These are phyloP conservation scores for Charaxes varanes DNA, from an alignment of 1,140 invertebrate genomes.

Conservation along the genomic window DNA sequence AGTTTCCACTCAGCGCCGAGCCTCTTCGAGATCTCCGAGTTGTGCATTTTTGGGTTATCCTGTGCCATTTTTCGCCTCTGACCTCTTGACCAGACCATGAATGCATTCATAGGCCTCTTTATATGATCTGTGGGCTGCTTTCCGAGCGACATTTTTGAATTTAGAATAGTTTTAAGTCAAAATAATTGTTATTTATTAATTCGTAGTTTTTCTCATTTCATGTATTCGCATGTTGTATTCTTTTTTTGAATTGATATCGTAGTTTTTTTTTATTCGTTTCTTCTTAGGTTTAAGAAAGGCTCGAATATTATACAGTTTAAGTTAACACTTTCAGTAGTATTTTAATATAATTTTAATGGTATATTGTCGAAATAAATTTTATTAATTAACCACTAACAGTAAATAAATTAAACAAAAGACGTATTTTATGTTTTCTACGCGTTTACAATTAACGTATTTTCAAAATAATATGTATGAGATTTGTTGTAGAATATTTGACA, in stretches of 20 bases:
- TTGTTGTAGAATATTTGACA: neutral
- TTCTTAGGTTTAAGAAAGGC: too few species aligned
- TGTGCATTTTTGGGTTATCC: slow-evolving; percentile 99
- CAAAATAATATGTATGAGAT: neutral
- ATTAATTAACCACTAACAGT: too few species aligned
- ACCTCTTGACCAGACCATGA: slow-evolving; percentile 94
- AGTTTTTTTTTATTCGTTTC: too few species aligned
- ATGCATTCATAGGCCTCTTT: slow-evolving; percentile 94
- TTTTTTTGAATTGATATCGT: too few species aligned
- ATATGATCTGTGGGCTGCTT: slow-evolving; percentile 81
- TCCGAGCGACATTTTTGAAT: slow-evolving; percentile 49
- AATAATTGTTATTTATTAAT: neutral
- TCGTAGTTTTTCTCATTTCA: too few species aligned
- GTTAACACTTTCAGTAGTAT: too few species aligned
- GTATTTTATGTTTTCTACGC: too few species aligned
- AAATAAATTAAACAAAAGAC: too few species aligned
- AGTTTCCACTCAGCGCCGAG: slow-evolving; percentile 94
- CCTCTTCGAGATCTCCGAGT: slow-evolving; percentile 94
- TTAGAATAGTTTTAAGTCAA: slow-evolving; percentile 5
- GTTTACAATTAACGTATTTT: neutral
- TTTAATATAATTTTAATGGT: too few species aligned
- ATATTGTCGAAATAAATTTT: too few species aligned
- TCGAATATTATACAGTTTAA: too few species aligned
- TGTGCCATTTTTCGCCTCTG: slow-evolving; percentile 96
- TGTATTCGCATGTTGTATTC: too few species aligned